Conservation (phyloP, 2,888 invertebrate genomes). For the Morpho achilles region DNA sequence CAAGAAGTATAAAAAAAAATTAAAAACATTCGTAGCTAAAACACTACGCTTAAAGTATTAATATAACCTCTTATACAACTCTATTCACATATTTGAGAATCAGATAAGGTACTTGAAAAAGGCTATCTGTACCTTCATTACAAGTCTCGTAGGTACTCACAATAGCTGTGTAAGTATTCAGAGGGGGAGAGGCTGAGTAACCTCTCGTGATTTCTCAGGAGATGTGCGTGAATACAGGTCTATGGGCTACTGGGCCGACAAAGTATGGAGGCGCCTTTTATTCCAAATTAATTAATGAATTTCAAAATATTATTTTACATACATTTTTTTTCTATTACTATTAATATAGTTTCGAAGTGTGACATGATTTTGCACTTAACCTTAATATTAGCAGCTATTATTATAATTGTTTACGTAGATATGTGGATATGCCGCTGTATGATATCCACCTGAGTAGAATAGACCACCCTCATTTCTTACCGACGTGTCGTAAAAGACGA, state of each 20-base stretch:
- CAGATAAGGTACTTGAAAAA: constrained; percentile 28
- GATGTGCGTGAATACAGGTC: constrained; percentile 54
- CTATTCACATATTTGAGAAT: constrained; percentile 23
- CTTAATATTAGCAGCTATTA: too few species aligned
- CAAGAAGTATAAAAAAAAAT: neutral
- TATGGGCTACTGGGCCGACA: constrained; percentile 43
- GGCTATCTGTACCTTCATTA: constrained; percentile 31
- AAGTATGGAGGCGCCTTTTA: constrained; percentile 34
- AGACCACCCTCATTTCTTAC: too few species aligned
- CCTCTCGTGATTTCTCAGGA: constrained; percentile 62
- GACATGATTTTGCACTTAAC: too few species aligned
- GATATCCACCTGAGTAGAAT: too few species aligned
- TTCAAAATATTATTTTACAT: too few species aligned
- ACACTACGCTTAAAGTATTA: neutral
- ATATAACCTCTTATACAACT: neutral
- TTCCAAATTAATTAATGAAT: too few species aligned
- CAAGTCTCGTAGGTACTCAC: constrained; percentile 30
- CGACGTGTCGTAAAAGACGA: too few species aligned
- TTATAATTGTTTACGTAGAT: too few species aligned
- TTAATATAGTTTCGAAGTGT: too few species aligned
- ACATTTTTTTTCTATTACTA: too few species aligned
- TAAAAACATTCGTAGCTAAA: neutral
- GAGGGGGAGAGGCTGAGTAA: constrained; percentile 44
- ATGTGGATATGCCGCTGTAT: too few species aligned
- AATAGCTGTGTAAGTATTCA: constrained; percentile 42